Conservation (phyloP, 2,113 vertebrate species). For the Cromileptes altivelis region DNA sequence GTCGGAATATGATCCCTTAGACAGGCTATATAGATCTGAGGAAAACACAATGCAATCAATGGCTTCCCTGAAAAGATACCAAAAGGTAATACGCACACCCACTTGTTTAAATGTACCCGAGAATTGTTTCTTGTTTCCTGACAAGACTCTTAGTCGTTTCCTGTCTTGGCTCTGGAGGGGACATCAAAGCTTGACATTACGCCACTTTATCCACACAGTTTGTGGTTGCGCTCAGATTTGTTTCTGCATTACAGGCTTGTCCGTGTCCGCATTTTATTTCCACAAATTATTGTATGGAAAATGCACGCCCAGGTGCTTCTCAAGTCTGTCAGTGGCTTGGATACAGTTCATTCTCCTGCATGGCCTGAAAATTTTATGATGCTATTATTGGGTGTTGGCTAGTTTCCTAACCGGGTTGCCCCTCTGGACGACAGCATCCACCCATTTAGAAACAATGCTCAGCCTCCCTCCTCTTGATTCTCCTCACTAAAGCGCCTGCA, state of each 20-base stretch:
- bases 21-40: slow-evolving; percentile 64
- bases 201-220: background rate
- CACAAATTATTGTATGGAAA: slow-evolving; percentile 13
- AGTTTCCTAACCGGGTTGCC: slow-evolving; percentile 67
- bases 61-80: slow-evolving; percentile 78
- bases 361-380: slow-evolving; percentile 71
- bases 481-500: slow-evolving; percentile 56
- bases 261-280: background rate
- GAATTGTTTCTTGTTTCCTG: slow-evolving; percentile 54
- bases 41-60: slow-evolving; percentile 74
- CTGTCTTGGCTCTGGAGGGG: slow-evolving; percentile 19
- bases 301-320: slow-evolving; percentile 28
- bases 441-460: slow-evolving; percentile 74
- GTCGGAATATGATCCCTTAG: slow-evolving; percentile 80
- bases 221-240: background rate
- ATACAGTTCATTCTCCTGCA: slow-evolving; percentile 56
- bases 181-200: slow-evolving; percentile 6
- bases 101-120: slow-evolving; percentile 64
- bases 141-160: slow-evolving; percentile 44
- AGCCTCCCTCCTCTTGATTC: slow-evolving; percentile 54
- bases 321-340: slow-evolving; percentile 11
- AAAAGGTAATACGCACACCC: slow-evolving; percentile 55
- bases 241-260: background rate
- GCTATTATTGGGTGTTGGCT: slow-evolving; percentile 73
- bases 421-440: slow-evolving; percentile 67